phyloP scores from a whole-genome alignment of 2,888 invertebrate species.

The Arge pagana region DNA sequence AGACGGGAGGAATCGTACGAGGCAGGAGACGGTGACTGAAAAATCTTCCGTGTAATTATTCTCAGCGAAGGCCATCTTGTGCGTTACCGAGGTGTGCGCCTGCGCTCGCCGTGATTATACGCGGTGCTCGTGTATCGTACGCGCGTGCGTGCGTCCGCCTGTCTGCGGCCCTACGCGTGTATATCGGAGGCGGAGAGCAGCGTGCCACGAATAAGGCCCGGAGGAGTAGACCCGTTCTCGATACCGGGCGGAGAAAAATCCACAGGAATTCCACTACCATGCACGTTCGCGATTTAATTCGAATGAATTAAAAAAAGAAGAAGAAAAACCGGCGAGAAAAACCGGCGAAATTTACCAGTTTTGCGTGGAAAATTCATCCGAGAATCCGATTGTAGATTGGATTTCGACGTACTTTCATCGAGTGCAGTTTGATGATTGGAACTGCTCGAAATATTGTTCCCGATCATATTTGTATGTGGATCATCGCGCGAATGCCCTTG shows the following conservation, averaged over 20 bases:
- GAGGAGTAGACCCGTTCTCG: conserved; percentile 46
- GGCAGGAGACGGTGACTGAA: conserved; percentile 30
- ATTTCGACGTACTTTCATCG: too few relatives aligned
- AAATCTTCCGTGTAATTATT: conserved; percentile 51
- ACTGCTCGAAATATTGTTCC: too few relatives aligned
- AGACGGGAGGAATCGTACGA: conserved; percentile 3
- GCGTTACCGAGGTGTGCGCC: conserved; percentile 35
- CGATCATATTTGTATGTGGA: too few relatives aligned
- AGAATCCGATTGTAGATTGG: too few relatives aligned
- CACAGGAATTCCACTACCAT: conserved; percentile 42
- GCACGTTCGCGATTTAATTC: background rate
- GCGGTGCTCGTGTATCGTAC: too few relatives aligned
- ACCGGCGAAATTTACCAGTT: too few relatives aligned
- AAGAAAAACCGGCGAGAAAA: too few relatives aligned
- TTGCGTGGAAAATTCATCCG: too few relatives aligned
- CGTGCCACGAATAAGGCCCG: conserved; percentile 18
- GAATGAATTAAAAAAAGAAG: too few relatives aligned
- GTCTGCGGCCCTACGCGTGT: conserved; percentile 6
- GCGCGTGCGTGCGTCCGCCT: conserved; percentile 10
- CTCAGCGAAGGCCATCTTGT: conserved; percentile 50
- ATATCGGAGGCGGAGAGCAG: conserved; percentile 2
- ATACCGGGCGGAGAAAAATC: conserved; percentile 49
- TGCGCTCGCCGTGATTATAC: conserved; percentile 24
- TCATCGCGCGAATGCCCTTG: too few relatives aligned
- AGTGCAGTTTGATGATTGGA: too few relatives aligned